Evolutionary conservation across 2,888 invertebrate species (phyloP).

Genomic region (Tenodera sinensis): DNA sequence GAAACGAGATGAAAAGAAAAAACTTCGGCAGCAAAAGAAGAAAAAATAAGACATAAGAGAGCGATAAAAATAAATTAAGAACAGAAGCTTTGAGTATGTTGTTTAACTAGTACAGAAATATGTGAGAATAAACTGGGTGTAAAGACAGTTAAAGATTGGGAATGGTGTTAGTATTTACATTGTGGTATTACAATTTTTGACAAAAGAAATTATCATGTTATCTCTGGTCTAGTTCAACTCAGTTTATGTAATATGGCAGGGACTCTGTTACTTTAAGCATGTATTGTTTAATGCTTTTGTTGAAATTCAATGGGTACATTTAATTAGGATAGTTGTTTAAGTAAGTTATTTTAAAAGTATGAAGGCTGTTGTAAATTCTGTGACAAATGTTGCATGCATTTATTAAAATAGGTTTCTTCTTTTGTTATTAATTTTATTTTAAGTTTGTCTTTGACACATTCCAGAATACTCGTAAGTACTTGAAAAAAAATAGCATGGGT

Average conservation of each 20-base stretch:
- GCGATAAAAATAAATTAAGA: neutral
- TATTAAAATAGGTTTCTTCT: no score
- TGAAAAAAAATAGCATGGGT: neutral
- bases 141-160: neutral
- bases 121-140: neutral
- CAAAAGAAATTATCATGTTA: neutral
- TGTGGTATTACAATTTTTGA: neutral
- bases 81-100: neutral
- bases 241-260: neutral
- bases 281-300: neutral
- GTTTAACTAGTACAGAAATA: neutral
- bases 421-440: no score
- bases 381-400: neutral
- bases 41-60: conserved; percentile 55
- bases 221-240: neutral
- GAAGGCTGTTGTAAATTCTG: neutral
- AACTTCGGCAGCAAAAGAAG: conserved; percentile 74
- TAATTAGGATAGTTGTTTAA: neutral
- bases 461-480: no score
- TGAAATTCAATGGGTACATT: neutral
- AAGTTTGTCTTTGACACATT: no score
- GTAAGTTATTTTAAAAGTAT: neutral
- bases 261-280: neutral
- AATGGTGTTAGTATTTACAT: neutral
- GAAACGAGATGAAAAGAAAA: conserved; percentile 76